These are phyloP conservation scores for Tenthredo livida DNA, from an alignment of 2,888 invertebrate species.

Conservation along the genomic window DNA sequence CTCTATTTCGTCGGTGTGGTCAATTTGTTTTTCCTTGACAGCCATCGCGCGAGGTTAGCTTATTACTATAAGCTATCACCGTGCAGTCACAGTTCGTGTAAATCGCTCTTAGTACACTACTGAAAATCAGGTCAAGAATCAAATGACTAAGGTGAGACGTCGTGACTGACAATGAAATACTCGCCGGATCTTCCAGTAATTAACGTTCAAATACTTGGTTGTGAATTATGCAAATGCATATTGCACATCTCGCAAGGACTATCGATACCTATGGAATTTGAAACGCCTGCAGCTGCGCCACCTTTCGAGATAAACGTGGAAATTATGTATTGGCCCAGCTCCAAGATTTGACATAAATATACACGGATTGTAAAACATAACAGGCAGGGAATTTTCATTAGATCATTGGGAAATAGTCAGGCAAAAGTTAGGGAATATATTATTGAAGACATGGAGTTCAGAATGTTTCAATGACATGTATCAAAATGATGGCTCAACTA, in stretches of 20 bases:
- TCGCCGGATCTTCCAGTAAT: not conserved
- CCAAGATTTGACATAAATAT: not conserved
- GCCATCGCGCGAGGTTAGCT: conserved; percentile 72
- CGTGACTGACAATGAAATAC: not conserved
- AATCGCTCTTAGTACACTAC: not conserved
- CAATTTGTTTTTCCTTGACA: conserved; percentile 81
- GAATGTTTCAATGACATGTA: not conserved
- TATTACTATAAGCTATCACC: not conserved
- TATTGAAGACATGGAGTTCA: not conserved
- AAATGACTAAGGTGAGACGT: not conserved
- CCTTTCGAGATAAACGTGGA: not conserved
- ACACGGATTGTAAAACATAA: not conserved
- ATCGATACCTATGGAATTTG: not conserved
- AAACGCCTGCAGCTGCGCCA: conserved; percentile 17
- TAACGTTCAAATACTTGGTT: not conserved
- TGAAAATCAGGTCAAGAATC: not conserved
- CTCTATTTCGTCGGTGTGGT: conserved; percentile 80
- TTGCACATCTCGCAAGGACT: not conserved
- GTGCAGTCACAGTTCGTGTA: not conserved
- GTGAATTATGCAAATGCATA: not conserved
- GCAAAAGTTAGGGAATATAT: not conserved
- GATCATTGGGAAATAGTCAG: not conserved
- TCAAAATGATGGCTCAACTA: not conserved
- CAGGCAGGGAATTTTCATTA: not conserved
- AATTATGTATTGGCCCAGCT: not conserved